Conservation (phyloP, 1,140 invertebrate genomes). For the Leptinotarsa defecta region DNA sequence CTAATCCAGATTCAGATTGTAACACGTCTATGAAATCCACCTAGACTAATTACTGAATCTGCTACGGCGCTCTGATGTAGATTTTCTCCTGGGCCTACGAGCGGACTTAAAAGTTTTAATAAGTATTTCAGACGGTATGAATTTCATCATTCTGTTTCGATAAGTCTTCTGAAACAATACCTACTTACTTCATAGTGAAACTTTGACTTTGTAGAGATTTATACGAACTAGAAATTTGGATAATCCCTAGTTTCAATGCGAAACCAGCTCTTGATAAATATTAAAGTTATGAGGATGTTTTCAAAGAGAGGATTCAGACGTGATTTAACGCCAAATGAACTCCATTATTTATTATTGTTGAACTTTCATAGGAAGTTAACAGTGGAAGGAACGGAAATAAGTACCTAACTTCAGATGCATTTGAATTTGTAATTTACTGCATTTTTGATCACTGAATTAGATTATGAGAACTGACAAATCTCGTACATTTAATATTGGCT, state of each 20-base stretch:
- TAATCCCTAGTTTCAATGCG: not conserved
- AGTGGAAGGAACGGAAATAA: no score
- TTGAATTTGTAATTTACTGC: no score
- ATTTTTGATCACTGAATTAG: no score
- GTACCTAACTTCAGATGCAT: no score
- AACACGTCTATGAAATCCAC: not conserved
- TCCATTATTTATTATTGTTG: no score
- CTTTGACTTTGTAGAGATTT: not conserved
- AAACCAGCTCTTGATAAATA: not conserved
- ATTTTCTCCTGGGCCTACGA: not conserved
- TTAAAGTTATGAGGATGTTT: not conserved
- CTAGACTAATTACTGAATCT: not conserved
- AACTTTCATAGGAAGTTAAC: no score
- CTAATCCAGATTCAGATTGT: slow-evolving; percentile 8
- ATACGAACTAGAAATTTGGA: not conserved
- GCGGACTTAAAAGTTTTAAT: not conserved
- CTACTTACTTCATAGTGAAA: not conserved
- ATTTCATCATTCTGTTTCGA: not conserved
- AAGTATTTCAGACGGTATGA: not conserved
- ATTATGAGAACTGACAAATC: no score
- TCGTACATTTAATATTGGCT: no score
- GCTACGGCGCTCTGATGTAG: not conserved
- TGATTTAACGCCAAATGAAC: no score
- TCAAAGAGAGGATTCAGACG: no score
- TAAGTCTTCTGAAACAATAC: not conserved